phyloP scores from a whole-genome alignment of 2,113 vertebrate genomes.

The Colius striatus region DNA sequence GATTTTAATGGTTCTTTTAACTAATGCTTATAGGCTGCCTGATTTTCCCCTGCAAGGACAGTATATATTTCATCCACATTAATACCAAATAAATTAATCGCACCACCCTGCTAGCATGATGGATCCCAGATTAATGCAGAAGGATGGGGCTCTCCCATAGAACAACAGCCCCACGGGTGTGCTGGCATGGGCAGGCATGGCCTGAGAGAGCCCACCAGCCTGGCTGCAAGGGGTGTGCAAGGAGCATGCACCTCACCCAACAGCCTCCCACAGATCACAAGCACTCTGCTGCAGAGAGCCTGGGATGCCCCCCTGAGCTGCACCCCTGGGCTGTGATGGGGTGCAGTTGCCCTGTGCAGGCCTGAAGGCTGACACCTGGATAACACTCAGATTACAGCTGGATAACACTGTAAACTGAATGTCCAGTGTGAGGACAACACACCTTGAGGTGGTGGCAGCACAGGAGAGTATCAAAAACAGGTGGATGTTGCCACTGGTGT shows the following conservation, averaged over 20 bases:
- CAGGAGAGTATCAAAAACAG: background rate
- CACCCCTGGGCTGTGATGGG: accelerated
- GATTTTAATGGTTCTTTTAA: constrained; percentile 84
- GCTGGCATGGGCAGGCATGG: background rate
- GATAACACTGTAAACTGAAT: no score
- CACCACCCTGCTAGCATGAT: constrained; percentile 67
- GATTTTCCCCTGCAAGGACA: constrained; percentile 79
- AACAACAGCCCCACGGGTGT: constrained; percentile 16
- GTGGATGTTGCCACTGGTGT: accelerated
- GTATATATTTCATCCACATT: constrained; percentile 82
- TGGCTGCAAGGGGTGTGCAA: accelerated
- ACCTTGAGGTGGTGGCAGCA: background rate
- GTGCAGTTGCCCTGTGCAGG: background rate
- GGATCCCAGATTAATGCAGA: constrained; percentile 78
- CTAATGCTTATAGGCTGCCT: constrained; percentile 78
- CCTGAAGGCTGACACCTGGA: background rate
- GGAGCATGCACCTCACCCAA: background rate
- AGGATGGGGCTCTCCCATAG: constrained; percentile 70
- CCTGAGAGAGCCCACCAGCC: background rate
- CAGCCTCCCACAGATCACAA: background rate
- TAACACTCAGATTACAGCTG: background rate
- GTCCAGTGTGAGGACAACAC: accelerated
- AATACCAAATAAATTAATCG: constrained; percentile 84
- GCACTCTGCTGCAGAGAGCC: background rate
- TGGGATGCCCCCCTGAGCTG: background rate